A percentile compares a stretch with the other conserved stretches of the same genome.
phyloP scores from a whole-genome alignment of 1,140 invertebrate species.

The Stegodyphus dumicola region DNA sequence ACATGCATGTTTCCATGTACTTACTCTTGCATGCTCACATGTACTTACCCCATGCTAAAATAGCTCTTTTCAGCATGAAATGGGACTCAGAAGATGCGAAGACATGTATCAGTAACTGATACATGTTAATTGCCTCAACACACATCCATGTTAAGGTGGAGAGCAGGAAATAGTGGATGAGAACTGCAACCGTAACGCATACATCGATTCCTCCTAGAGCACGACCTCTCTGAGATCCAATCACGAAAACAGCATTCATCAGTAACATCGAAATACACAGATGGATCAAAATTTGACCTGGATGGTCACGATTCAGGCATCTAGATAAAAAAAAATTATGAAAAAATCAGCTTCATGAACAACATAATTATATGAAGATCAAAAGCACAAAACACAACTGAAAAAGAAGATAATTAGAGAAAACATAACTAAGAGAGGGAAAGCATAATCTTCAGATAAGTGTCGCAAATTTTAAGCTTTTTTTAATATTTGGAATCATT shows the following conservation, averaged over 20 bases:
- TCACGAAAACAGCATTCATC: conserved; percentile 70
- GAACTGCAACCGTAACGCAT: conserved; percentile 67
- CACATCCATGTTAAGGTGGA: conserved; percentile 73
- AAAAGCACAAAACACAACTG: no score
- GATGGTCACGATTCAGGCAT: conserved; percentile 70
- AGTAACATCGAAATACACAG: conserved; percentile 71
- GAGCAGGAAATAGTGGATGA: conserved; percentile 71
- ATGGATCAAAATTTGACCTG: conserved; percentile 72
- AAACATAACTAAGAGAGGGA: no score
- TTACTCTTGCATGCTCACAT: conserved; percentile 65
- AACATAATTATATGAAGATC: no score
- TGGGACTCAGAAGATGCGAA: conserved; percentile 70
- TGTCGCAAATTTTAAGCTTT: no score
- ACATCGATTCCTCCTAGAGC: conserved; percentile 62
- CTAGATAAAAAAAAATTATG: conserved; percentile 64
- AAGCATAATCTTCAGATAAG: no score
- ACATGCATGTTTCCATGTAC: conserved; percentile 29
- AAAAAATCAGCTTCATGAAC: no score
- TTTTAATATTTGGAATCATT: no score
- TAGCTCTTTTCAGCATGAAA: conserved; percentile 72
- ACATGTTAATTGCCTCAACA: conserved; percentile 73
- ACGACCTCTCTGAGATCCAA: conserved; percentile 63
- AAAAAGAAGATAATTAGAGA: no score
- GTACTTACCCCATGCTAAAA: conserved; percentile 72
- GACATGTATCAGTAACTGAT: conserved; percentile 72